A percentile compares a stretch with the other conserved stretches of the same genome.
These are phyloP conservation scores for Gortyna flavago DNA, from an alignment of 2,888 invertebrate genomes.

Conservation along the genomic window DNA sequence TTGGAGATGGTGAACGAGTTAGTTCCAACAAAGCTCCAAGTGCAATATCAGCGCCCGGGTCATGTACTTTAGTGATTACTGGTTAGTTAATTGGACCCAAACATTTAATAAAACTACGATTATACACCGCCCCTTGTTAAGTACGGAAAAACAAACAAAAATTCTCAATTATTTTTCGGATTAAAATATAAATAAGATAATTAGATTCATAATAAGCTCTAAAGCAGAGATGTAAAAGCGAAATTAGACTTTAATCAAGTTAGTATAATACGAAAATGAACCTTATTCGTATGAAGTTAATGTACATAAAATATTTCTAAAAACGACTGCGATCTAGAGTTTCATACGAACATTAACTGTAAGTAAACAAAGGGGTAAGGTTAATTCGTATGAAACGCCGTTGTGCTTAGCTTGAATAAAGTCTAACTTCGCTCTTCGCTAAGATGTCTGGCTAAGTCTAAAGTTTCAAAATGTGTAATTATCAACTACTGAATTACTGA, in stretches of 20 bases:
- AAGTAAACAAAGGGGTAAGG: no score
- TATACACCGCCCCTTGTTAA: not conserved
- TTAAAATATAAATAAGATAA: not conserved
- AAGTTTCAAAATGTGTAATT: no score
- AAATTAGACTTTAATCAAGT: not conserved
- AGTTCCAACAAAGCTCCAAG: not conserved
- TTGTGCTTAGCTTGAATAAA: not conserved
- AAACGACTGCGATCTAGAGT: not conserved
- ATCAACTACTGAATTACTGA: no score
- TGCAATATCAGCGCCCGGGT: not conserved
- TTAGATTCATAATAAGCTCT: not conserved
- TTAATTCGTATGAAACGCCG: not conserved
- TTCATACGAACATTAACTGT: not conserved
- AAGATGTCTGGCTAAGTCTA: no score
- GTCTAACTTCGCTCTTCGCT: no score
- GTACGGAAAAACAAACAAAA: not conserved
- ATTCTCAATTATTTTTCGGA: no score
- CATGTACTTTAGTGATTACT: not conserved
- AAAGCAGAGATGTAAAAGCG: not conserved
- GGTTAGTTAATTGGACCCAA: not conserved
- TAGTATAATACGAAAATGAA: not conserved
- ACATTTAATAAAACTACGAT: not conserved
- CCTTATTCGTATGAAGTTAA: no score
- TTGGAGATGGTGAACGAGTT: no score
- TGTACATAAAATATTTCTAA: not conserved